Evolutionary conservation across 1,140 invertebrate genomes (phyloP).

Genomic region (Lepidostoma basale): DNA sequence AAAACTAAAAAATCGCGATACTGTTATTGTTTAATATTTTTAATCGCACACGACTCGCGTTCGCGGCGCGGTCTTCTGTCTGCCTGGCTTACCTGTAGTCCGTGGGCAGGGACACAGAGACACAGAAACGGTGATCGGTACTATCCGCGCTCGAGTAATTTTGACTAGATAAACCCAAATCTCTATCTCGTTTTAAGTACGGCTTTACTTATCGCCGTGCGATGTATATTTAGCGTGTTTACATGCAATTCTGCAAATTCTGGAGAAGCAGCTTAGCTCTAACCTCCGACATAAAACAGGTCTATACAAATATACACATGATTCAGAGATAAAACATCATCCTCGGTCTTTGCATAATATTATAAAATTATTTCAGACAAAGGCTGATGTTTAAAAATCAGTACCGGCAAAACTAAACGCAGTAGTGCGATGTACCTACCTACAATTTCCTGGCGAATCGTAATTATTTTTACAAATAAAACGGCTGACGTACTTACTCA

Average conservation of each 20-base stretch:
- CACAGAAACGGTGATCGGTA: background rate
- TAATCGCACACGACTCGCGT: background rate
- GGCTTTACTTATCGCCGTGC: background rate
- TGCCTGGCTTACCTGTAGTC: background rate
- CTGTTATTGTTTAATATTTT: background rate
- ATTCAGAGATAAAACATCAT: no score
- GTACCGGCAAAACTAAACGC: no score
- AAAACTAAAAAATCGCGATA: background rate
- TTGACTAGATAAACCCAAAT: constrained; percentile 8
- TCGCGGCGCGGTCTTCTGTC: background rate
- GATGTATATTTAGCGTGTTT: constrained; percentile 12
- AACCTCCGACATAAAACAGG: no score
- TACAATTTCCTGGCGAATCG: no score
- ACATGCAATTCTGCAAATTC: background rate
- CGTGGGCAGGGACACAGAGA: background rate
- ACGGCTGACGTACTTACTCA: no score
- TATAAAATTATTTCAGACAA: no score
- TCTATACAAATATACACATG: no score
- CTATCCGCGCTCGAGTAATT: background rate
- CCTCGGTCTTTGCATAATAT: no score
- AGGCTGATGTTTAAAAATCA: no score
- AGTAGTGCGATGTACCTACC: no score
- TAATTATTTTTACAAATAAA: no score
- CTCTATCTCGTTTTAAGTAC: background rate
- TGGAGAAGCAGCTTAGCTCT: background rate